A percentile compares a stretch with the other conserved stretches of the same genome.
Evolutionary conservation across 2,888 invertebrate genomes (phyloP).

Genomic region (Bombylius discolor): DNA sequence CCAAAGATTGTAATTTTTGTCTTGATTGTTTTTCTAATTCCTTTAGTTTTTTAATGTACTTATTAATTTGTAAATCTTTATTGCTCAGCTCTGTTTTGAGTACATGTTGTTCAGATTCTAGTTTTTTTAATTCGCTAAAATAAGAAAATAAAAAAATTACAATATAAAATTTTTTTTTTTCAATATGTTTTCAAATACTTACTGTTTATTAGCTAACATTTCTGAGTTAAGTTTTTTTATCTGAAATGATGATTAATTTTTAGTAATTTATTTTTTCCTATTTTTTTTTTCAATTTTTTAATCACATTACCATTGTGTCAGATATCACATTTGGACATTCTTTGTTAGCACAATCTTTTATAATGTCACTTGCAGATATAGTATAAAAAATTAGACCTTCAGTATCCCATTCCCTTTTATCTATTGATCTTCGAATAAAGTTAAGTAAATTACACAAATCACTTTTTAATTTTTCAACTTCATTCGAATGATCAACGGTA

Average conservation of each 20-base stretch:
- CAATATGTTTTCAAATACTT: neutral
- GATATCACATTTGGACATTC: neutral
- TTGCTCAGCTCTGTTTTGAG: conserved; percentile 4
- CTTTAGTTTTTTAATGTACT: no score
- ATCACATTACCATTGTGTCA: neutral
- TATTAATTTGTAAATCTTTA: conserved; percentile 2
- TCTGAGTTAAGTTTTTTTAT: conserved; percentile 6
- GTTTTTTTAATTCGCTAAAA: conserved; percentile 5
- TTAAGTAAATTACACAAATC: conserved; percentile 36
- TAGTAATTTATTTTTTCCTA: neutral
- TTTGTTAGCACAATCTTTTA: conserved; percentile 15
- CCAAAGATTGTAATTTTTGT: no score
- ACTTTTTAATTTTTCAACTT: conserved; percentile 21
- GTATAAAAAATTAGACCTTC: conserved; percentile 37
- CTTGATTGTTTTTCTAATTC: no score
- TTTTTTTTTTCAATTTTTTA: neutral
- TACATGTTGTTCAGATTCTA: conserved; percentile 6
- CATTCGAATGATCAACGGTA: conserved; percentile 16
- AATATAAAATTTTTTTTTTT: no score
- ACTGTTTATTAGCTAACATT: conserved; percentile 6
- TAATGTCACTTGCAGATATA: conserved; percentile 31
- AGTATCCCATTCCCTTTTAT: conserved; percentile 32
- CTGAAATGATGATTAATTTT: neutral
- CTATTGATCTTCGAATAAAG: conserved; percentile 35
- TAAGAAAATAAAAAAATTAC: neutral